Evolutionary conservation across 2,888 invertebrate species (phyloP), one percentile per base, ranked within the genome.

Genomic region (Morpho achilles): DNA sequence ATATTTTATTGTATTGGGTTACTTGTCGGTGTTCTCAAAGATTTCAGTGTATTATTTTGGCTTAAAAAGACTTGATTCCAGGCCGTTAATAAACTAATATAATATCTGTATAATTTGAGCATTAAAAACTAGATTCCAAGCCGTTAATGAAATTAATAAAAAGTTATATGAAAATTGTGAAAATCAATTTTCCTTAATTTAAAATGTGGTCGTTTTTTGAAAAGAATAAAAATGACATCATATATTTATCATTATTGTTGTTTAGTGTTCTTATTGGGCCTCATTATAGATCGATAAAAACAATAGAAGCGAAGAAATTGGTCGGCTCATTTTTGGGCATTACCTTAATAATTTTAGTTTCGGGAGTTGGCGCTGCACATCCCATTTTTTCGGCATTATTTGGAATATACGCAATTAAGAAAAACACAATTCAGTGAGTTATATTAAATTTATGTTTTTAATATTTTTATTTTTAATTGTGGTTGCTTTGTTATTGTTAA

Each of bases 191-290:
- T 43, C n/a, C 43, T 9, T 43, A 8, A 43, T 8, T 40, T 4
- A 62, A 59, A 67, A 86, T 89, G 86, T 71, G 75, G 64, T 62
- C 80, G 2, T 86, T 90, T 68, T 44, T 90, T 50, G 74, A 72
- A 52, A 95, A 95, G 93, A 93, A 93, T 74, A 83, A 91, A 71
- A 95, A 96, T 76, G 96, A 96, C 83, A 86, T 96, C 55, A 89
- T 96, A 69, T 96, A 96, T 79, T 87, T 96, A 55, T 76, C 87
- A 9, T 84, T 96, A 53, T 82, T 96, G 62, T 75, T 95, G 54
- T 87, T 92, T 54, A 94, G 94, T 74, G 93, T 96, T 61, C 92
- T 87, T 16, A 92, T 95, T 69, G 96, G 96, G 0, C 91, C 92
- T 44, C 91, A 92, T 73, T 94, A 95, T 67, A 91, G 93, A 63